Base-by-base conservation (phyloP, 2,113 vertebrate species). In the Piaya cayana region DNA sequence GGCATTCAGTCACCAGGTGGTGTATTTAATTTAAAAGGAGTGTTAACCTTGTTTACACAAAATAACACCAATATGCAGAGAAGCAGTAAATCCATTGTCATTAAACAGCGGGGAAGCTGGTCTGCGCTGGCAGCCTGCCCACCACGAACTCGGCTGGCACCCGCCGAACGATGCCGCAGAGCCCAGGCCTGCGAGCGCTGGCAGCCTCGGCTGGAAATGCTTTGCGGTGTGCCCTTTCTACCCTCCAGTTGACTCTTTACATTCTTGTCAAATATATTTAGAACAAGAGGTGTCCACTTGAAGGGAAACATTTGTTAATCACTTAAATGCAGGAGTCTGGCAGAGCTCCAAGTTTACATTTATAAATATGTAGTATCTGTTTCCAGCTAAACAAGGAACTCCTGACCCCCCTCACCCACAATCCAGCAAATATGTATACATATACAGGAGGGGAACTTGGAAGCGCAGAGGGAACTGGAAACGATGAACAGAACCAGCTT, bases 11-110 rank as follows among this genome's bases (percentile, higher is more conserved):
- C 98, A 98, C 98, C 98, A 98, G 98, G 98, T 98, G 98, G 98
- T 98, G 98, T 97, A 98, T 99, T 98, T 98, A 97, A 98, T 98
- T 98, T 99, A 99, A 99, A 98, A 98, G 98, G 98, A 98, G 98
- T 84, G 98, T 99, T 99, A 99, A 99, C 98, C 99, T 99, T 99
- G 98, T 99, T 99, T 99, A 99, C 98, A 98, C 98, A 99, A 98
- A 98, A 99, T 98, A 98, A 97, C 98, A 98, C 98, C 98, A 98
- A 98, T 99, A 98, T 97, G 97, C 98, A 98, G 98, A 96, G 98
- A 96, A 97, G 98, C 98, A 98, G 98, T 99, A 99, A 99, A 99
- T 99, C 97, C 98, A 98, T 98, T 99, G 98, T 99, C 98, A 98
- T 99, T 99, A 99, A 99, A 98, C 99, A 98, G 98, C 98, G 59